Conservation (phyloP, 2,797 vertebrate species). For the Notoglanidium macrostoma region DNA sequence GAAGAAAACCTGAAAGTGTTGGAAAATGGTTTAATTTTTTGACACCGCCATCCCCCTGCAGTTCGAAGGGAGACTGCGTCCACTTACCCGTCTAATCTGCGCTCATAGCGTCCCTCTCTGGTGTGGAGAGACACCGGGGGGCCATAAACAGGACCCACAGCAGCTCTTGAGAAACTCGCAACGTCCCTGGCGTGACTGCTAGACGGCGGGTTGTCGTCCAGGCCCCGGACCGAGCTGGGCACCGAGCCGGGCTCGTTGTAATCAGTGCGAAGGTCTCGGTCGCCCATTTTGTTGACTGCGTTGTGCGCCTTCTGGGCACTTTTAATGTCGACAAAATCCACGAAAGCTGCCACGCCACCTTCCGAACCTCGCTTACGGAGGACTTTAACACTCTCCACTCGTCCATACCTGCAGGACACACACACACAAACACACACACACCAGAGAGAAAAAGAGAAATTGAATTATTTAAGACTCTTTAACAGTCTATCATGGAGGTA, state of each 20-base stretch:
- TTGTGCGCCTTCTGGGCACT: constrained; percentile 99
- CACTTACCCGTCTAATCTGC: constrained; percentile 99
- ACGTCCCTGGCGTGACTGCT: constrained; percentile 98
- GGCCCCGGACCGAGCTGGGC: constrained; percentile 94
- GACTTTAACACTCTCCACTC: constrained; percentile 99
- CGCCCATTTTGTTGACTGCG: constrained; percentile 99
- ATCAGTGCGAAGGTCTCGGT: constrained; percentile 99
- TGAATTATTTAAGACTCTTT: neutral
- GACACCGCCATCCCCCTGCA: constrained; percentile 87
- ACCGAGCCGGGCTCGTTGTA: constrained; percentile 99
- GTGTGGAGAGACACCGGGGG: constrained; percentile 97
- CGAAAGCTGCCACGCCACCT: constrained; percentile 98
- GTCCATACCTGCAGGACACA: constrained; percentile 89
- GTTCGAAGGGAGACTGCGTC: constrained; percentile 90
- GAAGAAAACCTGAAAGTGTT: constrained; percentile 71
- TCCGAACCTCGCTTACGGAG: constrained; percentile 98
- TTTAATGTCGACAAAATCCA: constrained; percentile 99
- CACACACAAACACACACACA: constrained; percentile 46
- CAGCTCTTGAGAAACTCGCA: constrained; percentile 98
- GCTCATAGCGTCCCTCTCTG: constrained; percentile 99
- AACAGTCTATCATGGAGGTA: too few relatives aligned
- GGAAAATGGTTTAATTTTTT: constrained; percentile 66
- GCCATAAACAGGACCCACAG: constrained; percentile 94
- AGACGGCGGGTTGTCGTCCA: constrained; percentile 97
- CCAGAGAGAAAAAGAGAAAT: constrained; percentile 17